Conservation (phyloP, 2,888 invertebrate species). For the Falcaria lacertinaria region DNA sequence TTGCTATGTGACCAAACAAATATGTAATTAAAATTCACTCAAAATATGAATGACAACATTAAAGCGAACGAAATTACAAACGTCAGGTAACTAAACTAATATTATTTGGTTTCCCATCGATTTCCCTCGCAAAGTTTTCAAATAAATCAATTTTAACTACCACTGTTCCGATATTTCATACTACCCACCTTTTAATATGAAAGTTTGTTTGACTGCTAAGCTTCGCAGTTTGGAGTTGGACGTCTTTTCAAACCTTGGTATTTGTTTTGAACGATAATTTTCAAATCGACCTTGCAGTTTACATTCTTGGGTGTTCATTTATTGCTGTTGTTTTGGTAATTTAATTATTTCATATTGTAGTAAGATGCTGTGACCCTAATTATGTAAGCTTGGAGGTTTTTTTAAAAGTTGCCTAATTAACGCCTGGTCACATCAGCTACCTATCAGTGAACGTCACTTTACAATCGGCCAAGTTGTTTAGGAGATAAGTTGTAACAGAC, state of each 20-base stretch:
- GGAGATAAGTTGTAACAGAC: too few species aligned
- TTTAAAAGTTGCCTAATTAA: too few species aligned
- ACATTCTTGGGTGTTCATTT: not conserved
- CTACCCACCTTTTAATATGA: conserved; percentile 29
- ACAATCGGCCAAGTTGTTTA: too few species aligned
- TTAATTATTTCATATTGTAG: too few species aligned
- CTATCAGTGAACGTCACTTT: too few species aligned
- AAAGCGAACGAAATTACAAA: not conserved
- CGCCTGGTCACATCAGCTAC: too few species aligned
- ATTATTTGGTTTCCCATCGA: not conserved
- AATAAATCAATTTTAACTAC: conserved; percentile 45
- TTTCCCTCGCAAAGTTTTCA: conserved; percentile 25
- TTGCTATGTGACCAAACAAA: too few species aligned
- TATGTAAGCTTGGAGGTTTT: too few species aligned
- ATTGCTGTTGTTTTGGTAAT: not conserved
- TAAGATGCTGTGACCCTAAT: too few species aligned
- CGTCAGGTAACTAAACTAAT: not conserved
- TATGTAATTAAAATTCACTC: too few species aligned
- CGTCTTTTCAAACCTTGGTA: not conserved
- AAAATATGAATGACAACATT: not conserved
- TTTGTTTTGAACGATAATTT: not conserved
- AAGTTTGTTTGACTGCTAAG: conserved; percentile 3
- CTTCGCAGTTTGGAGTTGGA: not conserved
- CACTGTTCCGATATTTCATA: conserved; percentile 32
- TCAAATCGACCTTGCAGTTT: not conserved